These are phyloP conservation scores for Napeogenes inachia DNA, from an alignment of 2,888 invertebrate species.

Conservation along the genomic window DNA sequence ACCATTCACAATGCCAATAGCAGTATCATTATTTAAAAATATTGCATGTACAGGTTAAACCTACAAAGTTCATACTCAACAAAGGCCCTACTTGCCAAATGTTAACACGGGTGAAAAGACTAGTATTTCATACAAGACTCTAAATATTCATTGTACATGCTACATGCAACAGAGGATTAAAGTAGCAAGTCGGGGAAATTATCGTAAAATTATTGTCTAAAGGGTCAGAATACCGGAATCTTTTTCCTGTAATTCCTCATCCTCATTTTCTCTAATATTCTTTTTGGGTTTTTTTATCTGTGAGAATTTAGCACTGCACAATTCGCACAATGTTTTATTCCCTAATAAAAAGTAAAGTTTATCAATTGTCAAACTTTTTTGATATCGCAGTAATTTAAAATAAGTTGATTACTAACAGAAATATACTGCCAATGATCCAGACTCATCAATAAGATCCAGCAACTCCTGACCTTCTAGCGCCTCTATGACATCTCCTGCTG, in stretches of 20 bases:
- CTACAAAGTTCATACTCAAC: no score
- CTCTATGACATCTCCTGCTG: constrained; percentile 93
- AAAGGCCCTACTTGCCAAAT: constrained; percentile 6
- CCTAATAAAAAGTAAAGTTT: constrained; percentile 78
- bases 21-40: neutral
- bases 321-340: constrained; percentile 93
- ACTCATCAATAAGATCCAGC: constrained; percentile 84
- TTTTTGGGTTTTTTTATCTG: constrained; percentile 82
- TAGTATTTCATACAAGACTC: constrained; percentile 11
- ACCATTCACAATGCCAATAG: constrained; percentile 3
- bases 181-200: constrained; percentile 18
- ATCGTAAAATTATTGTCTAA: constrained; percentile 22
- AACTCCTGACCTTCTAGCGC: constrained; percentile 89
- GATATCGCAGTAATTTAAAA: neutral
- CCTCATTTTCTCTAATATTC: constrained; percentile 70
- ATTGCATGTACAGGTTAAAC: no score
- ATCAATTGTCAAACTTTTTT: neutral
- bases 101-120: constrained; percentile 9
- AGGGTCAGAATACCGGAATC: constrained; percentile 57
- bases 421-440: constrained; percentile 91
- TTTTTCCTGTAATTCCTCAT: constrained; percentile 62
- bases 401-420: constrained; percentile 85
- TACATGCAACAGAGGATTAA: constrained; percentile 42
- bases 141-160: constrained; percentile 39
- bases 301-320: constrained; percentile 84